Conservation (phyloP, 37 sponge, comb jelly and placozoan species). For the Oopsacas minuta region DNA sequence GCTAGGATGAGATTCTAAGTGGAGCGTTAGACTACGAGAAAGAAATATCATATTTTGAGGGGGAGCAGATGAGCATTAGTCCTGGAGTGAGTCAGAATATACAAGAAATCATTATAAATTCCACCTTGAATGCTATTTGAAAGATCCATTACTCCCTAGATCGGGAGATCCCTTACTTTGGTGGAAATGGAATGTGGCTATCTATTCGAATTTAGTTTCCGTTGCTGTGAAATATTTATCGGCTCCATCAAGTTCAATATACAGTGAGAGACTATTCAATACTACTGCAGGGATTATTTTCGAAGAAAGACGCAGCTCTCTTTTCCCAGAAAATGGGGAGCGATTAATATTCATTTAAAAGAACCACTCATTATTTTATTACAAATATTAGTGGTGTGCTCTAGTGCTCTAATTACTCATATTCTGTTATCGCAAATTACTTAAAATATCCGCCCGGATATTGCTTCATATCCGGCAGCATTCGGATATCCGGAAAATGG, state of each 20-base stretch:
- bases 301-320: too few relatives aligned
- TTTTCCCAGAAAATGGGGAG: too few relatives aligned
- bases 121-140: background rate
- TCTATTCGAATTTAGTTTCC: background rate
- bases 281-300: background rate
- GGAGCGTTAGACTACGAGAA: background rate
- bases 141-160: too few relatives aligned
- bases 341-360: background rate
- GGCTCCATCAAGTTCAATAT: background rate
- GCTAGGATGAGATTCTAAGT: background rate
- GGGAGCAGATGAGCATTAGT: background rate
- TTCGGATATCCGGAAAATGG: background rate
- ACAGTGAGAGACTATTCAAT: background rate
- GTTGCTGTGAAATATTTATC: background rate
- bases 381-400: background rate
- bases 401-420: too few relatives aligned
- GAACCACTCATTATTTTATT: background rate
- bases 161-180: too few relatives aligned
- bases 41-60: too few relatives aligned
- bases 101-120: background rate
- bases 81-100: background rate
- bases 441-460: background rate
- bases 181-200: background rate
- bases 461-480: background rate
- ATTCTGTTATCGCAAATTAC: background rate